Evolutionary conservation across 2,113 vertebrate species (phyloP).

Genomic region (Daboia siamensis): DNA sequence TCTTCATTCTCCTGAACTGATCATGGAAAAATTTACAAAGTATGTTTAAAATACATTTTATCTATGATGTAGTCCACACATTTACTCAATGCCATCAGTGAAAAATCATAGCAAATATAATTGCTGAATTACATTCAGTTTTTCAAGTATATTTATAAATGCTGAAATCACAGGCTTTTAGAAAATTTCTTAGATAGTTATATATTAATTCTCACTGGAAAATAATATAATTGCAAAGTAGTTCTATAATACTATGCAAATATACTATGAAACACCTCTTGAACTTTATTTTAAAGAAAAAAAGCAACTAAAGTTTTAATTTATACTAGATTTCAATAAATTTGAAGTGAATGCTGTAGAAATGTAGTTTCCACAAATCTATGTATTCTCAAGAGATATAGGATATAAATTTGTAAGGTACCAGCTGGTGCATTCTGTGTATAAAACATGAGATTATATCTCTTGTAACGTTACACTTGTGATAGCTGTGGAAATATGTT

Average conservation of each 20-base stretch:
- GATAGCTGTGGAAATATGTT: constrained; percentile 36
- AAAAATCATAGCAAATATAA: background rate
- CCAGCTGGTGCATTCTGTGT: constrained; percentile 59
- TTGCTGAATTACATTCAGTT: constrained; percentile 3
- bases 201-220: constrained; percentile 15
- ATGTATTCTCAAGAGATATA: constrained; percentile 26
- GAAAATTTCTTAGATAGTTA: constrained; percentile 8
- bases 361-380: constrained; percentile 47
- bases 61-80: constrained; percentile 17
- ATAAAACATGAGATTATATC: constrained; percentile 52
- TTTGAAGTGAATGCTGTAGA: constrained; percentile 50
- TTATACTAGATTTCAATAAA: constrained; percentile 33
- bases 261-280: background rate
- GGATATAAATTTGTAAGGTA: constrained; percentile 44
- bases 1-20: background rate
- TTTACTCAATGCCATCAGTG: background rate
- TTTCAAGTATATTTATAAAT: background rate
- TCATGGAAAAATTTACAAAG: background rate
- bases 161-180: constrained; percentile 5
- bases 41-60: background rate
- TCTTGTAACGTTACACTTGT: constrained; percentile 24
- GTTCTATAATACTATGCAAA: constrained; percentile 13
- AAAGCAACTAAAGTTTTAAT: constrained; percentile 11
- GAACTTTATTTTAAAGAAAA: constrained; percentile 24
- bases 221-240: background rate